Conservation (phyloP, 2,113 vertebrate species). For the Alexandromys fortis region DNA sequence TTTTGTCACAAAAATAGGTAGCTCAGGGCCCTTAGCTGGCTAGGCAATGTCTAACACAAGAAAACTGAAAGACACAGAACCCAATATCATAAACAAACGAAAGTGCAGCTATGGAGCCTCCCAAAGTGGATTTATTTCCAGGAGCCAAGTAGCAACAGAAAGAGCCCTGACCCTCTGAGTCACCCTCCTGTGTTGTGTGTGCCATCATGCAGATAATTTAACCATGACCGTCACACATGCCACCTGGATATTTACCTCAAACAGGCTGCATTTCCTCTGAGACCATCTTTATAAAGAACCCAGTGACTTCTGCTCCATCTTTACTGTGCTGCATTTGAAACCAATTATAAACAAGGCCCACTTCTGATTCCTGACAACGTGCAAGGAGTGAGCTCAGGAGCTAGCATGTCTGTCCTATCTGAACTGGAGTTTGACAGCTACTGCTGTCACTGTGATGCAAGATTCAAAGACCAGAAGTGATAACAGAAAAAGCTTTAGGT, state of each 20-base stretch:
- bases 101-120: background rate
- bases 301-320: background rate
- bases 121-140: background rate
- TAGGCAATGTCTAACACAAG: background rate
- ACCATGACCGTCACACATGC: background rate
- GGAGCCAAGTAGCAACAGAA: background rate
- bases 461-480: background rate
- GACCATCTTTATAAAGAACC: background rate
- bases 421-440: background rate
- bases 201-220: background rate
- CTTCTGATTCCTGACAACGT: background rate
- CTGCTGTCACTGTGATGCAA: background rate
- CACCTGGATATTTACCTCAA: accelerated
- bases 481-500: background rate
- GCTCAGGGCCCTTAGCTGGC: background rate
- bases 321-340: background rate
- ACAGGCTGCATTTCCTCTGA: background rate
- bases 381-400: background rate
- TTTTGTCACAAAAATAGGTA: conserved; percentile 14
- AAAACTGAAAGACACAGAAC: background rate
- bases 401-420: background rate
- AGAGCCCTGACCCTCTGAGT: background rate
- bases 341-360: background rate
- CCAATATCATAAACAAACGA: background rate
- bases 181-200: background rate